Evolutionary conservation across 2,888 invertebrate genomes (phyloP), one percentile per base, ranked within the genome.

Genomic region (Polylopha cassiicola): DNA sequence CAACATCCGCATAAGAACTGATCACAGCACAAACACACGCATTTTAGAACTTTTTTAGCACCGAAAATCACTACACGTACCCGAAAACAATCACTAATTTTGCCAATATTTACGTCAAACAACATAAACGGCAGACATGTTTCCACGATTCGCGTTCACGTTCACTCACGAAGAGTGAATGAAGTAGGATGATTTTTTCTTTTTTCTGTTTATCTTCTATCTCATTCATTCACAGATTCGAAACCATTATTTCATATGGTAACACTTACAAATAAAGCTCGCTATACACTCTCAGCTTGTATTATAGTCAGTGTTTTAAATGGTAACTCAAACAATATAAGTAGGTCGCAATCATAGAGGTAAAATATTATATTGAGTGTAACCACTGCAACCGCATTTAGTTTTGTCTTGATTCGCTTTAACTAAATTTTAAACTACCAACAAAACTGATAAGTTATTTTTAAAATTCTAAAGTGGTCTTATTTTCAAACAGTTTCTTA

Each of bases 1-100:
- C 66, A 82, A 65, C 72, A 86, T 81, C 84, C 85, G 77, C 86
- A 86, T 86, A 79, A 66, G 84, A 80, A 77, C 73, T 60, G 61
- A 68, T 84, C 79, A 86, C 82, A 67, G 61, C 73, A 81, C 73
- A 53, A 67, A 56, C 71, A 77, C 75, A 81, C 81, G 77, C 85
- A 86, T 82, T 58, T 75, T 84, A 71, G 70, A 72, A 69, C 65
- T 58, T 53, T 53, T 58, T 56, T 54, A 74, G 63, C 81, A 81
- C 81, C 60, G 51, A 69, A 69, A 73, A 68, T 62, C 76, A 79
- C 78, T 61, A 67, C 55, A 50, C 53, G 67, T 53, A 63, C 59
- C 58, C 58, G 62, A 72, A 63, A 58, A 63, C 61, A 65, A 67
- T 48, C 61, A 51, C 54, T 64, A 65, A 69, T 72, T 75, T 65